Conservation (phyloP, 2,888 invertebrate genomes). For the Hydrotaea diabolus region DNA sequence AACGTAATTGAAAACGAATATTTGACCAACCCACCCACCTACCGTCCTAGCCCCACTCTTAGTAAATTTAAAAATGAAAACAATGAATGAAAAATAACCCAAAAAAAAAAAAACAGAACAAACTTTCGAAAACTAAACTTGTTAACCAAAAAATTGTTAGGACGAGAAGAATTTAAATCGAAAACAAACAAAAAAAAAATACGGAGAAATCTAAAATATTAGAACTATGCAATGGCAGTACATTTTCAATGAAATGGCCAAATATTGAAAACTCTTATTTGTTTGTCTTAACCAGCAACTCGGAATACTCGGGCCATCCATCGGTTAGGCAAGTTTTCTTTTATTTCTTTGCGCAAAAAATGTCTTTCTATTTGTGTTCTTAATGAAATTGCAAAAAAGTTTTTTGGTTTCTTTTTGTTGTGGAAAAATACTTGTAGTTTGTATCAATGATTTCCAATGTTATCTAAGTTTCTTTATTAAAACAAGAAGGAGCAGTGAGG, state of each 20-base stretch:
- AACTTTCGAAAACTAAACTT: slow-evolving; percentile 26
- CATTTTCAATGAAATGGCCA: slow-evolving; percentile 59
- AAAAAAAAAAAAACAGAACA: background rate
- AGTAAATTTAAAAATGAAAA: slow-evolving; percentile 9
- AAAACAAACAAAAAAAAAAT: no score
- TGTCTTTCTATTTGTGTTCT: no score
- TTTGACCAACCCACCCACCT: background rate
- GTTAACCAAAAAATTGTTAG: background rate
- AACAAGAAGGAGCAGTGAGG: no score
- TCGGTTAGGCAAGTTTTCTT: no score
- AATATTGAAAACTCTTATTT: slow-evolving; percentile 59
- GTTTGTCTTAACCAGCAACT: slow-evolving; percentile 53
- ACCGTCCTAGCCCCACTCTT: no score
- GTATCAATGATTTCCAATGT: no score
- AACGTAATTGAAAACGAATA: slow-evolving; percentile 57
- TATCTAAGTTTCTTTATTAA: no score
- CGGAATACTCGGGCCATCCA: background rate
- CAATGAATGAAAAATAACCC: background rate
- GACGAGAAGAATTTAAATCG: background rate
- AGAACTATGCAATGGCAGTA: background rate
- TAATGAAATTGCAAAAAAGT: no score
- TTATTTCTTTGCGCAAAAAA: no score
- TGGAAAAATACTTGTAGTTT: background rate
- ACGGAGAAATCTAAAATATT: no score
- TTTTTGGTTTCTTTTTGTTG: no score